Evolutionary conservation across 2,797 vertebrate genomes (phyloP), one percentile per base, ranked within the genome.

Genomic region (Ptychadena robeensis): DNA sequence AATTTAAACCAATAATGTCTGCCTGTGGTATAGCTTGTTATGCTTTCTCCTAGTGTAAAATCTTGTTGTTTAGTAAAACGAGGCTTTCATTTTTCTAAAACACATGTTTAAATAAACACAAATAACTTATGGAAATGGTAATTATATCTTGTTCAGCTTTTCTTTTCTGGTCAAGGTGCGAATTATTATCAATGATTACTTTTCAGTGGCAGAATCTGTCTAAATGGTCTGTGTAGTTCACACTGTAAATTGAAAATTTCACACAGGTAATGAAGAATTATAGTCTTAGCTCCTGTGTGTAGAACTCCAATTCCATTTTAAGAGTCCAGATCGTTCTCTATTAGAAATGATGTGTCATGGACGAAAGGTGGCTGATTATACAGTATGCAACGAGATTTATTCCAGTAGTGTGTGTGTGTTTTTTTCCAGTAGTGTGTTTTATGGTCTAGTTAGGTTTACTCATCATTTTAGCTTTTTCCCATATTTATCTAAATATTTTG

Each of bases 1-100:
- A 73, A 73, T 73, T 32, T 37, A 37, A 34, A 14, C 22, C 57
- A 61, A 63, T 63, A 63, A 75, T 57, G 30, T 89, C 90, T 93
- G 90, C 90, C 88, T 90, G 27, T 44, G 30, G 14, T 37, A 76
- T 18, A 65, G 27, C 15, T 18, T 27, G 27, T 57, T 34, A 37
- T 59, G 15, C 69, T 48, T 32, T 80, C 61, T 32, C 63, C 34
- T 15, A 9, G 53, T 70, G 53, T 59, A 80, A 80, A 61, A 80
- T 80, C 25, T 79, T 79, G 27, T 30, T 69, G 44, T 57, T 38
- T 63, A 80, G 61, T 71, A 38, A 38, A 63, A 80, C 53, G n/a
- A 71, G 35, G 63, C 57, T 81, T 81, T 74, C 63, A 74, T 68
- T 74, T 67, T 68, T 74, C 79, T 74, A 67, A 32, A 74, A 81